Conservation (phyloP, 1,140 invertebrate genomes). For the Drosophila hydei region DNA sequence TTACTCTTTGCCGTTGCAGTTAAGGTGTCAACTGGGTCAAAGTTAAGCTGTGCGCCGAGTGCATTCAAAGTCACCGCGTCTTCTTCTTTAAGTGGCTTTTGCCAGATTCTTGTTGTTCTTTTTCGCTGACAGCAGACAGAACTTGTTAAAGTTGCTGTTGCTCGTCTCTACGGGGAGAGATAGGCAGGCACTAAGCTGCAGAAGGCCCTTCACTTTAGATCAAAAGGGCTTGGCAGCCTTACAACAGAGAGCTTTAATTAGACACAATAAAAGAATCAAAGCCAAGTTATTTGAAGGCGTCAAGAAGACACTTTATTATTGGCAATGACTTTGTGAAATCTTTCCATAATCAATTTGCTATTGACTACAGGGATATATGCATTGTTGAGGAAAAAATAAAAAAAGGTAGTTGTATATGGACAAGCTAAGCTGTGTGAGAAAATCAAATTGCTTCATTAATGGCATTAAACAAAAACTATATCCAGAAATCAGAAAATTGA, state of each 20-base stretch:
- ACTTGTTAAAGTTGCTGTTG: constrained; percentile 25
- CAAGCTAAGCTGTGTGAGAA: constrained; percentile 1
- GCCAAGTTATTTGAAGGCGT: constrained; percentile 15
- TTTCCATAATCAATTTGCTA: constrained; percentile 20
- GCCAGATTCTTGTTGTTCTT: constrained; percentile 52
- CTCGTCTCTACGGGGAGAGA: background rate
- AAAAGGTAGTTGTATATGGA: constrained; percentile 13
- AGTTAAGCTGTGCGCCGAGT: constrained; percentile 59
- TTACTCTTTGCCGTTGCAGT: constrained; percentile 56
- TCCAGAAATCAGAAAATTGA: constrained; percentile 67
- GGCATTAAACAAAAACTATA: constrained; percentile 80
- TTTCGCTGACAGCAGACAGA: constrained; percentile 35
- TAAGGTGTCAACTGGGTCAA: constrained; percentile 76
- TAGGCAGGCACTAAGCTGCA: constrained; percentile 47
- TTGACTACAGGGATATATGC: background rate
- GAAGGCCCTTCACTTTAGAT: constrained; percentile 33
- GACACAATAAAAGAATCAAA: constrained; percentile 24
- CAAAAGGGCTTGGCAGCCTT: constrained; percentile 15
- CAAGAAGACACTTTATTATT: constrained; percentile 46
- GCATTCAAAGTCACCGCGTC: constrained; percentile 51
- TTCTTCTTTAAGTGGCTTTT: constrained; percentile 57
- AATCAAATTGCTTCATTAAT: constrained; percentile 66
- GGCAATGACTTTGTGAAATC: constrained; percentile 68
- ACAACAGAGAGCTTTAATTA: constrained; percentile 27
- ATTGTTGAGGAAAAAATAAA: background rate